Conservation (phyloP, 2,797 vertebrate species). For the Xenops minutus region DNA sequence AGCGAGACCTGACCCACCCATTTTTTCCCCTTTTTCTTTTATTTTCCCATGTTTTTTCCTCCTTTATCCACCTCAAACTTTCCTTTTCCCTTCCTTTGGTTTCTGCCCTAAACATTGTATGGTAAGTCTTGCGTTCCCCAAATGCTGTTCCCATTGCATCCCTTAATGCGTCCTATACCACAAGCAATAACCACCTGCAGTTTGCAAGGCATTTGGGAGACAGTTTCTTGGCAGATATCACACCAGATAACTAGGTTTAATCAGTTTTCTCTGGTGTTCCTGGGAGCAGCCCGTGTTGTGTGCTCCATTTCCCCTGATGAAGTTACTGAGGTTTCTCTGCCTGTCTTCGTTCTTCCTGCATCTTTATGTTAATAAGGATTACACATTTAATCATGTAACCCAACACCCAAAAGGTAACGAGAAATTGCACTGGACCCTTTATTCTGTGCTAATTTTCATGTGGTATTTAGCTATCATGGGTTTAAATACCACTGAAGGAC, state of each 20-base stretch:
- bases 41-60: neutral
- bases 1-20: neutral
- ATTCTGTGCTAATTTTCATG: neutral
- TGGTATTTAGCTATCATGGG: neutral
- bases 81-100: neutral
- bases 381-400: neutral
- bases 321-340: neutral
- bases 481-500: slow-evolving; percentile 8
- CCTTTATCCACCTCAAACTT: neutral
- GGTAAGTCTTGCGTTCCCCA: neutral
- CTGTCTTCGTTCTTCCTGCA: neutral
- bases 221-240: neutral
- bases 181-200: neutral
- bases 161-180: neutral
- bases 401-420: neutral
- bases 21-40: neutral
- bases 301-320: neutral
- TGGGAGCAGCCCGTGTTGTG: neutral
- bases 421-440: neutral
- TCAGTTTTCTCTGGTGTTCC: neutral
- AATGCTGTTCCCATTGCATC: neutral
- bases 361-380: neutral
- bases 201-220: neutral
- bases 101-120: neutral
- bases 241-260: neutral